Conservation (phyloP, 2,113 vertebrate genomes). For the Cariama cristata region DNA sequence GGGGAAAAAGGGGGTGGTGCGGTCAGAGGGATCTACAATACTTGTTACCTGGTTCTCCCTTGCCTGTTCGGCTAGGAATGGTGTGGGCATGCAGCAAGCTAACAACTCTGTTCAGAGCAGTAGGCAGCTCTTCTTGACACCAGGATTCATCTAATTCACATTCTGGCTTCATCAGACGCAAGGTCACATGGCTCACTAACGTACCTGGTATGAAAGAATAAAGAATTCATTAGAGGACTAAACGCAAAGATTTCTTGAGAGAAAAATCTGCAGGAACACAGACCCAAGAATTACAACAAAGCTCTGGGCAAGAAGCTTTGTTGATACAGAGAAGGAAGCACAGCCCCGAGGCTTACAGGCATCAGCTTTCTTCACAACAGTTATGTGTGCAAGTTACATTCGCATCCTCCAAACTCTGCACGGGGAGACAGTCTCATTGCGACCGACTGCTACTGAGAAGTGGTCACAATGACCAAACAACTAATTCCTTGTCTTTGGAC, state of each 20-base stretch:
- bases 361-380: not conserved
- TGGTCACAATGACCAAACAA: not conserved
- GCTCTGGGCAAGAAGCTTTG: not conserved
- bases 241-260: not conserved
- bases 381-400: not conserved
- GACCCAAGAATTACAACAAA: not conserved
- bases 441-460: not conserved
- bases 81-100: conserved; percentile 86
- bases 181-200: conserved; percentile 91
- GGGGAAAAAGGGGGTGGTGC: no score
- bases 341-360: not conserved
- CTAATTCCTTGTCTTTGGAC: not conserved
- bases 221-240: not conserved
- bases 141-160: conserved; percentile 90
- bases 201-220: conserved; percentile 74
- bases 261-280: not conserved
- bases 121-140: conserved; percentile 89
- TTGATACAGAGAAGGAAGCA: not conserved
- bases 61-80: conserved; percentile 80
- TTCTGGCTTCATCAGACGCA: conserved; percentile 92
- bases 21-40: not conserved
- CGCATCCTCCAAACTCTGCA: not conserved
- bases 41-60: conserved; percentile 76
- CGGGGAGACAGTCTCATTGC: not conserved
- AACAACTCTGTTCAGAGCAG: conserved; percentile 85